Base-by-base conservation (phyloP, 2,113 vertebrate species). In the Guaruba guarouba region DNA sequence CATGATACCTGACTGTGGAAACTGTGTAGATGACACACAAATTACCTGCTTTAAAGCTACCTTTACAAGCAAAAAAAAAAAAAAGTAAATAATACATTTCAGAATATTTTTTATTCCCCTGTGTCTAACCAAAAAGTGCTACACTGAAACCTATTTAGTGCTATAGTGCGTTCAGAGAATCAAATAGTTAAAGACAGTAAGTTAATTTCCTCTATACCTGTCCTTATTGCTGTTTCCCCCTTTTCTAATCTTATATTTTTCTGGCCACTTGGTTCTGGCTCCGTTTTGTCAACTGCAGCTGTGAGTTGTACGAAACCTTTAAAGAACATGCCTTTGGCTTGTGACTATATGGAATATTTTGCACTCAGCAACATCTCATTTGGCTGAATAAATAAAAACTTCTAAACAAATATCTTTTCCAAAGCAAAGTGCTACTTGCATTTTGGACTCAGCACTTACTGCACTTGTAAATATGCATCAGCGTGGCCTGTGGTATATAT, bases 331-430 rank as follows among this genome's bases (percentile, higher is more conserved):
- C 39, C 7, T 75, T 88, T 75, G 82, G 5, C 46, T 51, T 29
- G 8, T 75, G 49, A 67, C 25, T 86, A 5, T 80, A 59, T 27
- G 8, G 37, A 88, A 10, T 11, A 39, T 70, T 97, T 83, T 84
- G 51, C 27, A 41, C 27, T 66, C 67, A 69, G 33, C 48, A 82
- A 61, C 46, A 77, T 37, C 41, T 77, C 23, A 33, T 81, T 86
- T 91, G 46, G n/a, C 17, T 71, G 68, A 93, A 93, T 83, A 93
- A 93, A 90, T 70, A 88, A 90, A 71, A 92, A 55, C 12, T 20
- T 77, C n/a, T 70, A 44, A 88, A 62, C 19, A 93, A 93, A 78
- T 46, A 83, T 63, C 7, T 10, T 83, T 93, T 93, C n/a, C 39
- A 81, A 88, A 81, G 71, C 19, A 44, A 92, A 94, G 8, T 39